Evolutionary conservation across 2,888 invertebrate genomes (phyloP), one percentile per base, ranked within the genome.

Genomic region (Caenorhabditis zanzibari): DNA sequence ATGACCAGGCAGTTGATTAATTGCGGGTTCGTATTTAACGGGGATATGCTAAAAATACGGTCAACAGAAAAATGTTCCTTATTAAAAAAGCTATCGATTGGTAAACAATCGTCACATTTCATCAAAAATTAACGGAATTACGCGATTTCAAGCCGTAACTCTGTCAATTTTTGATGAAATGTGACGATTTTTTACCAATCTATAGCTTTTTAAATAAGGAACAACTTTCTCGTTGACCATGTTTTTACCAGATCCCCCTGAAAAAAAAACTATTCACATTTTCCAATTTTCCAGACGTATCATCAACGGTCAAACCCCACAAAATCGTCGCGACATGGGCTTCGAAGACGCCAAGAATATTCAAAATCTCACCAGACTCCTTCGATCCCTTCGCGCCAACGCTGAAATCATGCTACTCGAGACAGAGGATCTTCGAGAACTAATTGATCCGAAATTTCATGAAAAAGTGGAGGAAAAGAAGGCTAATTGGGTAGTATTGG

Each of bases 1-100:
- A 77, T 77, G 24, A 59, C 22, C 1, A 12, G 71, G n/a, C 77
- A 77, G n/a, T 44, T 77, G 61, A 77, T 71, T 4, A n/a, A 77
- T 44, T 71, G 77, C 63, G 77, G 77, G 77, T 77, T 19, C 1
- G 56, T 44, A 10, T 16, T 47, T 7, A 16, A 14, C 47, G n/a
- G n/a, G n/a, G n/a, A n/a, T n/a, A n/a, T n/a, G n/a, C n/a, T n/a
- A n/a, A n/a, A n/a, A n/a, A n/a, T n/a, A n/a, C n/a, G n/a, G n/a
- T n/a, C n/a, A n/a, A n/a, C n/a, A n/a, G n/a, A n/a, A n/a, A n/a
- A n/a, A n/a, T n/a, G n/a, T n/a, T n/a, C n/a, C n/a, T n/a, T n/a
- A n/a, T n/a, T n/a, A n/a, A n/a, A n/a, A n/a, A n/a, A n/a, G n/a
- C n/a, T n/a, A n/a, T n/a, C n/a, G n/a, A n/a, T n/a, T n/a, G n/a